A percentile compares a stretch with the other conserved stretches of the same genome.
Conservation (phyloP, 2,797 vertebrate genomes). For the Dromococcyx pavoninus region DNA sequence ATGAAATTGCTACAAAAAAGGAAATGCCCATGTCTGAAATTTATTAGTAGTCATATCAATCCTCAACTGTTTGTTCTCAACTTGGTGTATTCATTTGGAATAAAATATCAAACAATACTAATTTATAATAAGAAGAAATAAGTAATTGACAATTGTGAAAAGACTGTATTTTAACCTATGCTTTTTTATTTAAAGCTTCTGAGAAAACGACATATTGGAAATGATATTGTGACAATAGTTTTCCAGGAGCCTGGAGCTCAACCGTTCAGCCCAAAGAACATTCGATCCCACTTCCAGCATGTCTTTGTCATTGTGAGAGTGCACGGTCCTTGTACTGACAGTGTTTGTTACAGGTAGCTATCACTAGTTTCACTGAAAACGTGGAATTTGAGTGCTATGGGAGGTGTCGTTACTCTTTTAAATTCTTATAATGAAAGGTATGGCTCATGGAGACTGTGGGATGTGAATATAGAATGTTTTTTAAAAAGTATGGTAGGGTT, state of each 20-base stretch:
- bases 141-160: neutral
- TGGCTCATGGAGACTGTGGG: neutral
- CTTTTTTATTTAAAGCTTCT: constrained; percentile 80
- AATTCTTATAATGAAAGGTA: neutral
- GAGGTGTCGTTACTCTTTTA: neutral
- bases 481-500: neutral
- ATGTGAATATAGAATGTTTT: neutral
- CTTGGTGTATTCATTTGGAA: neutral
- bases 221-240: constrained; percentile 98
- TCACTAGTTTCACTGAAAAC: neutral
- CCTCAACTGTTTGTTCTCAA: neutral
- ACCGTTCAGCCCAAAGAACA: constrained; percentile 93
- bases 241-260: constrained; percentile 97
- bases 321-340: constrained; percentile 91
- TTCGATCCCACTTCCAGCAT: constrained; percentile 96
- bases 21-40: neutral
- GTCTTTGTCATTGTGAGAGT: constrained; percentile 94
- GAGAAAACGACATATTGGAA: constrained; percentile 95
- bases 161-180: neutral
- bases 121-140: neutral
- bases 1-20: neutral
- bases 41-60: neutral
- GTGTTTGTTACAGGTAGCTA: constrained; percentile 91
- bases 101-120: neutral
- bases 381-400: fast-evolving